phyloP scores from a whole-genome alignment of 2,888 invertebrate genomes.

The Brachypalpus laphriformis region DNA sequence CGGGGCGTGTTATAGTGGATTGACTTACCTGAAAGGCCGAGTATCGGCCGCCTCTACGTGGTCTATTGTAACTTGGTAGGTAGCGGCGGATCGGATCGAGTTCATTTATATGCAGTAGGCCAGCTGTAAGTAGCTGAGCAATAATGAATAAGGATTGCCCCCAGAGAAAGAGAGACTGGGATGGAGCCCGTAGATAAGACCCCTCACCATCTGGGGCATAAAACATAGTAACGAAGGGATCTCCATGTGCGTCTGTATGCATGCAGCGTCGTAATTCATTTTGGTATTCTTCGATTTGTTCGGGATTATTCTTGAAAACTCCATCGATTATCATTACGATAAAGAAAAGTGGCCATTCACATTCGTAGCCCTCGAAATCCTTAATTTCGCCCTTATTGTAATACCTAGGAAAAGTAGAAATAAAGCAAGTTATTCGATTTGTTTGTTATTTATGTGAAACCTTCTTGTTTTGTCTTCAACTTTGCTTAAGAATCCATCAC shows the following conservation, averaged over 20 bases:
- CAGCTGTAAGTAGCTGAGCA: slow-evolving; percentile 94
- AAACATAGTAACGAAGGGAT: slow-evolving; percentile 97
- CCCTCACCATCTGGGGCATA: slow-evolving; percentile 84
- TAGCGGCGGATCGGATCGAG: slow-evolving; percentile 97
- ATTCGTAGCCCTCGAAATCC: slow-evolving; percentile 97
- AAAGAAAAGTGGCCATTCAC: slow-evolving; percentile 99
- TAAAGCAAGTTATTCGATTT: not conserved
- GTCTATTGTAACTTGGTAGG: slow-evolving; percentile 97
- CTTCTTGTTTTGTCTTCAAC: slow-evolving; percentile 90
- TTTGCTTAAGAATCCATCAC: slow-evolving; percentile 96
- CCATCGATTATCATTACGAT: slow-evolving; percentile 98
- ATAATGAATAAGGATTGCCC: slow-evolving; percentile 98
- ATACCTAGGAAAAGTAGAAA: slow-evolving; percentile 87
- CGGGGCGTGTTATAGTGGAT: not conserved
- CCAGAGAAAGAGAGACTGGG: slow-evolving; percentile 91
- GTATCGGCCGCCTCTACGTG: slow-evolving; percentile 95
- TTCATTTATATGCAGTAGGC: slow-evolving; percentile 95
- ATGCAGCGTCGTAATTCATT: slow-evolving; percentile 91
- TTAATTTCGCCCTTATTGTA: slow-evolving; percentile 96
- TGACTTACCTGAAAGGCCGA: slow-evolving; percentile 96
- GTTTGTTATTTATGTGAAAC: slow-evolving; percentile 74
- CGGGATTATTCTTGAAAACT: slow-evolving; percentile 92
- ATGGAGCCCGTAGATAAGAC: slow-evolving; percentile 81
- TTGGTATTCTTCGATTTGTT: slow-evolving; percentile 96
- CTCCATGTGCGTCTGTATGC: slow-evolving; percentile 92